Evolutionary conservation across 1,140 invertebrate genomes (phyloP).

Genomic region (Calliopsis andreniformis): DNA sequence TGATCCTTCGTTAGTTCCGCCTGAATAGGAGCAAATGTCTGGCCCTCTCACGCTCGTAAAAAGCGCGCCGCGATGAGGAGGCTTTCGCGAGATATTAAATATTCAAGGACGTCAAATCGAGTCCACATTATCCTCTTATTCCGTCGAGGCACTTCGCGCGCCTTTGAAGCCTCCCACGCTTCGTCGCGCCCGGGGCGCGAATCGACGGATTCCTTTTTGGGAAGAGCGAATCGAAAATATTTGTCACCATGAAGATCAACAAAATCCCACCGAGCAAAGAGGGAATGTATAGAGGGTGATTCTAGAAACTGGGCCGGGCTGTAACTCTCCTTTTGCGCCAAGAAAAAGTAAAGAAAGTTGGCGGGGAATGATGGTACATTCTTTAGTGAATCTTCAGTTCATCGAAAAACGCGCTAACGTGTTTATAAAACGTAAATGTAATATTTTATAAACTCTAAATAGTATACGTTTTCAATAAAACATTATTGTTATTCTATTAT

Average conservation of each 20-base stretch:
- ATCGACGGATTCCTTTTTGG: constrained; percentile 53
- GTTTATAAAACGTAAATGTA: too few relatives aligned
- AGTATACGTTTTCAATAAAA: too few relatives aligned
- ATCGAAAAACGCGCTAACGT: too few relatives aligned
- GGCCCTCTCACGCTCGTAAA: constrained; percentile 15
- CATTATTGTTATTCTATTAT: too few relatives aligned
- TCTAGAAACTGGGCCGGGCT: too few relatives aligned
- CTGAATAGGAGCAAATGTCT: constrained; percentile 35
- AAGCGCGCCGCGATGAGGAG: constrained; percentile 46
- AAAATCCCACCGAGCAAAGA: constrained; percentile 39
- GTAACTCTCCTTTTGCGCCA: too few relatives aligned
- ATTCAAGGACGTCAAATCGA: constrained; percentile 71
- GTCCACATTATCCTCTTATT: constrained; percentile 68
- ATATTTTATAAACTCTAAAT: too few relatives aligned
- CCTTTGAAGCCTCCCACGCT: constrained; percentile 51
- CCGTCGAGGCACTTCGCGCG: constrained; percentile 49
- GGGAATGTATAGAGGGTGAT: not conserved
- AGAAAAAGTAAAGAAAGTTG: too few relatives aligned
- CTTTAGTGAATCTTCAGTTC: too few relatives aligned
- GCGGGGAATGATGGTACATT: too few relatives aligned
- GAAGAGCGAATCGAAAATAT: constrained; percentile 62
- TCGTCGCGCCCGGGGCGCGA: constrained; percentile 43
- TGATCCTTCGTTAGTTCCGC: constrained; percentile 58
- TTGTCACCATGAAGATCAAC: constrained; percentile 63
- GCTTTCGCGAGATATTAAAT: constrained; percentile 66